Evolutionary conservation across 1,140 invertebrate genomes (phyloP).

Genomic region (Vanessa atalanta): DNA sequence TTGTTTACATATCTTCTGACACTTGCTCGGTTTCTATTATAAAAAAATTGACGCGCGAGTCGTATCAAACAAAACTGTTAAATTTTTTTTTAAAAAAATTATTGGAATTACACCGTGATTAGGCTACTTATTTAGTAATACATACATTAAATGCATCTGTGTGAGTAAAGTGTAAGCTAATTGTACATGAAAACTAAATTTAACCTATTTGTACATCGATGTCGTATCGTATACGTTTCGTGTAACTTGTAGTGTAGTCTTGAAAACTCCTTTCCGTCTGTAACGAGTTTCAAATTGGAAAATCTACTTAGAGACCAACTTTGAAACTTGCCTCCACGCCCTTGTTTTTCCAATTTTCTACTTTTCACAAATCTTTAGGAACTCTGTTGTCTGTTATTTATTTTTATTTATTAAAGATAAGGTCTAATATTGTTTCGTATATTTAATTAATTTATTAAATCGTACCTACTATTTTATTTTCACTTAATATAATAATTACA

Average conservation of each 20-base stretch:
- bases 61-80: no score
- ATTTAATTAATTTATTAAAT: no score
- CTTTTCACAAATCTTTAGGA: slow-evolving; percentile 32
- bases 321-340: slow-evolving; percentile 38
- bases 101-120: no score
- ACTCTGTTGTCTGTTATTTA: slow-evolving; percentile 21
- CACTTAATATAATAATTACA: no score
- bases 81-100: no score
- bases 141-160: no score
- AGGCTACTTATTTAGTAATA: no score
- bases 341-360: slow-evolving; percentile 55
- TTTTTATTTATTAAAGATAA: slow-evolving; percentile 1
- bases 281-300: slow-evolving; percentile 76
- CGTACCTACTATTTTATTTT: not conserved
- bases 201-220: not conserved
- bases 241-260: slow-evolving; percentile 25
- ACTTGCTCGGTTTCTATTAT: no score
- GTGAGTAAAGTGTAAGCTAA: not conserved
- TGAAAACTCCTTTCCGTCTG: slow-evolving; percentile 36
- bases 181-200: not conserved
- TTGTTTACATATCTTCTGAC: no score
- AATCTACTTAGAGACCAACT: slow-evolving; percentile 64
- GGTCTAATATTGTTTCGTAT: no score
- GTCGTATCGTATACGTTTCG: slow-evolving; percentile 23
- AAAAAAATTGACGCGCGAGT: no score